Evolutionary conservation across 2,113 vertebrate genomes (phyloP).

Genomic region (Nestor notabilis): DNA sequence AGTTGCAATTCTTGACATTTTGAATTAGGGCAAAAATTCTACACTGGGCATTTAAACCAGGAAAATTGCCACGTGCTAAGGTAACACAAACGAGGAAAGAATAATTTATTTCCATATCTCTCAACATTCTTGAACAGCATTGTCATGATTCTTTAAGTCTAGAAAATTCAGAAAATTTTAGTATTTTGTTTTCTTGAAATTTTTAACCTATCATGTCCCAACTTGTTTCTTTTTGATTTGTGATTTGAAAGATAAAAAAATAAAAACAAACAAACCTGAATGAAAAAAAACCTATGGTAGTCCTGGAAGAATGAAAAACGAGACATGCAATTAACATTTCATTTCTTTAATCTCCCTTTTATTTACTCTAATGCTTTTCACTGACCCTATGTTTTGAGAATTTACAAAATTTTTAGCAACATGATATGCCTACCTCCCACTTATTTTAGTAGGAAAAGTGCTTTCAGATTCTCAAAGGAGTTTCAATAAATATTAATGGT

Average conservation of each 20-base stretch:
- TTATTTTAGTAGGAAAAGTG: neutral
- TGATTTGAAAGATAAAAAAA: neutral
- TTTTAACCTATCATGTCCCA: neutral
- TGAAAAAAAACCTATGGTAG: neutral
- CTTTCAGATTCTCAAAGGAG: neutral
- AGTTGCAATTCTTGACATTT: neutral
- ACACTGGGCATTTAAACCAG: neutral
- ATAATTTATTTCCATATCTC: neutral
- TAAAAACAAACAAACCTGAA: neutral
- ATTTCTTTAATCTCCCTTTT: neutral
- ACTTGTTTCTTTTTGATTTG: neutral
- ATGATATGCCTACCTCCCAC: neutral
- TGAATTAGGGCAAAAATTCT: neutral
- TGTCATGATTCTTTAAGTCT: neutral
- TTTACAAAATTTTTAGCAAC: neutral
- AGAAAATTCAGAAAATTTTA: neutral
- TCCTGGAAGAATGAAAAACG: neutral
- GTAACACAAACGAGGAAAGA: neutral
- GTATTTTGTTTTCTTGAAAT: neutral
- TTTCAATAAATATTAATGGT: neutral
- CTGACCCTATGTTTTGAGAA: neutral
- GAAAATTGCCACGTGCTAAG: neutral
- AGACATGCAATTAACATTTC: neutral
- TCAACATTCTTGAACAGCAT: neutral
- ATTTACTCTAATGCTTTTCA: neutral